Percentiles rank a stretch among this genome's conserved stretches.
Conservation (phyloP, 2,113 vertebrate species). For the Desmodus rotundus region DNA sequence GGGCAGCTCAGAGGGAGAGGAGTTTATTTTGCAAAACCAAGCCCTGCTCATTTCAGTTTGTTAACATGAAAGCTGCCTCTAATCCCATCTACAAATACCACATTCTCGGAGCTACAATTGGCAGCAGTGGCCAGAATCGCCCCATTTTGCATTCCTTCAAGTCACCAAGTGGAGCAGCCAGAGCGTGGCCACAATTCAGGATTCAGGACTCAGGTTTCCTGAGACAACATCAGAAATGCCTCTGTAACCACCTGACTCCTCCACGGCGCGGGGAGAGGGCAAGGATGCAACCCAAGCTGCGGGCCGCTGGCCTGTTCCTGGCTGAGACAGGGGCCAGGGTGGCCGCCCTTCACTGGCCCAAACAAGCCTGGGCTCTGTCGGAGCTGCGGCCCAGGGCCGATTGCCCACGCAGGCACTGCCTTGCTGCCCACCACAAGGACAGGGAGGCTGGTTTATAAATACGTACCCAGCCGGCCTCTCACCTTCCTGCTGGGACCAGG, state of each 20-base stretch:
- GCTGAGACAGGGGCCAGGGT: conserved; percentile 82
- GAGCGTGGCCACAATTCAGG: conserved; percentile 74
- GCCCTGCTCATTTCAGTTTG: conserved; percentile 73
- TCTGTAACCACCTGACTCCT: conserved; percentile 77
- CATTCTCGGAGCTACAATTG: conserved; percentile 65
- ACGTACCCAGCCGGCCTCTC: conserved; percentile 83
- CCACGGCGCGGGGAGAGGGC: conserved; percentile 83
- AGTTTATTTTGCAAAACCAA: conserved; percentile 78
- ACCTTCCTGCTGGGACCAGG: conserved; percentile 84
- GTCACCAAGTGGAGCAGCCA: conserved; percentile 75
- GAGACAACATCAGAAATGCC: conserved; percentile 80
- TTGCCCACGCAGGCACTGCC: conserved; percentile 82
- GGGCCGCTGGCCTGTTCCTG: conserved; percentile 84
- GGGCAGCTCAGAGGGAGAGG: conserved; percentile 49
- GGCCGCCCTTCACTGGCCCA: conserved; percentile 83
- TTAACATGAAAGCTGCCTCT: conserved; percentile 77
- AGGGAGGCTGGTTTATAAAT: conserved; percentile 89
- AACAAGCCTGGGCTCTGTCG: conserved; percentile 87
- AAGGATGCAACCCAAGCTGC: conserved; percentile 84
- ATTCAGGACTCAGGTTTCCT: conserved; percentile 83
- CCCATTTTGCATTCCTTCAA: conserved; percentile 75
- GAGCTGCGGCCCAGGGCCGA: conserved; percentile 84
- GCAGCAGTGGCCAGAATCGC: conserved; percentile 74
- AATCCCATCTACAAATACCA: conserved; percentile 74
- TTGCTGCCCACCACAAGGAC: conserved; percentile 80